Conservation (phyloP, 2,113 vertebrate species). For the Pelusios castaneus region DNA sequence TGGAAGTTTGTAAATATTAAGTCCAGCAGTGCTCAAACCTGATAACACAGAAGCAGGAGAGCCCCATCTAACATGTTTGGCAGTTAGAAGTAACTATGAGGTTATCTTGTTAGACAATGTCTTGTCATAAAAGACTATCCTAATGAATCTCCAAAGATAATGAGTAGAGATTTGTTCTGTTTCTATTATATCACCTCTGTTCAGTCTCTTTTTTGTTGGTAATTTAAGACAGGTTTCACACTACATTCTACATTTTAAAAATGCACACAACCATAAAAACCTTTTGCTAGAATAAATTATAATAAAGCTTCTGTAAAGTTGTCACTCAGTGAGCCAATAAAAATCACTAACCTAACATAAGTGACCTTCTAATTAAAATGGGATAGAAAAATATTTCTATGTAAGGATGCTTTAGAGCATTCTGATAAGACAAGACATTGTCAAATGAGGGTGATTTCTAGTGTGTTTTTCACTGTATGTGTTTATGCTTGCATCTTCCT, state of each 20-base stretch:
- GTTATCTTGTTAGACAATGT: background rate
- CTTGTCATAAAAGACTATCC: background rate
- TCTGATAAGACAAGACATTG: background rate
- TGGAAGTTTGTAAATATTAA: background rate
- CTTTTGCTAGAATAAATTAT: background rate
- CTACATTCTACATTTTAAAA: background rate
- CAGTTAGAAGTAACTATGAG: background rate
- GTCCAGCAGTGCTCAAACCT: background rate
- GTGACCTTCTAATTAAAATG: fast-evolving
- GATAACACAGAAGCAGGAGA: background rate
- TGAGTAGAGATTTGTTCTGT: background rate
- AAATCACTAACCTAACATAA: background rate
- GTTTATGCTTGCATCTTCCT: background rate
- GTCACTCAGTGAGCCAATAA: background rate
- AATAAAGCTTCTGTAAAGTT: background rate
- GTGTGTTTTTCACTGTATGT: fast-evolving
- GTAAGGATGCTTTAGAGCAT: background rate
- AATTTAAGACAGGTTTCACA: background rate
- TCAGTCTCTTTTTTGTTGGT: background rate
- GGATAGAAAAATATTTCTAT: fast-evolving
- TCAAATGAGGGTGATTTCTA: background rate
- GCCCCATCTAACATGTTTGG: background rate
- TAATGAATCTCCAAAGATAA: background rate
- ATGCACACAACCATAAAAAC: background rate
- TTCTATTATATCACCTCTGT: background rate